Percentiles rank a stretch among this genome's conserved stretches.
Conservation (phyloP, 2,113 vertebrate genomes). For the Thryonomys swinderianus region DNA sequence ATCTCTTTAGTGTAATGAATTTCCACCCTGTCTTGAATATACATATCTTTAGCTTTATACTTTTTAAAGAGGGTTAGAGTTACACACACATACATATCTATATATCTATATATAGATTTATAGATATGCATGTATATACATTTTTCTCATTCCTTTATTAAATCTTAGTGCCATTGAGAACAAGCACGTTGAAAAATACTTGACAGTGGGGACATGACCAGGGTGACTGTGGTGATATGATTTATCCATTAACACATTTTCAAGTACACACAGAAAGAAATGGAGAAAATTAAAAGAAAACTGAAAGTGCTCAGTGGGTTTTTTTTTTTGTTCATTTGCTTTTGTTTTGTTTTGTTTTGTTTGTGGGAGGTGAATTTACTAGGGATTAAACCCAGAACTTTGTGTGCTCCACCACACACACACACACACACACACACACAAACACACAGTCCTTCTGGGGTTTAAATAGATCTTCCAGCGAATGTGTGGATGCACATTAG, state of each 20-base stretch:
- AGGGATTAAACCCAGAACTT: not conserved
- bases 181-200: not conserved
- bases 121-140: no score
- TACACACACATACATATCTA: not conserved
- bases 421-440: not conserved
- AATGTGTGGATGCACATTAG: constrained; percentile 52
- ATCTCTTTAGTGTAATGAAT: not conserved
- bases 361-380: not conserved
- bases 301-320: not conserved
- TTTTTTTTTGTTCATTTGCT: not conserved
- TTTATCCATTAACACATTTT: no score
- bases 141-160: not conserved
- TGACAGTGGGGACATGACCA: not conserved
- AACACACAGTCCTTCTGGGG: not conserved
- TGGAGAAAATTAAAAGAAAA: not conserved
- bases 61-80: not conserved
- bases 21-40: not conserved
- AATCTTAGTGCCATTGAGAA: not conserved
- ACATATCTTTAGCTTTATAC: not conserved
- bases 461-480: not conserved
- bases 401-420: not conserved
- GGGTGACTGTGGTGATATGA: not conserved
- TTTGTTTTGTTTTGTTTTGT: not conserved
- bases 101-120: no score
- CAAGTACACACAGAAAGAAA: not conserved